A percentile compares a stretch with the other conserved stretches of the same genome.
phyloP scores from a whole-genome alignment of 2,797 vertebrate species.

The Cottoperca gobio region DNA sequence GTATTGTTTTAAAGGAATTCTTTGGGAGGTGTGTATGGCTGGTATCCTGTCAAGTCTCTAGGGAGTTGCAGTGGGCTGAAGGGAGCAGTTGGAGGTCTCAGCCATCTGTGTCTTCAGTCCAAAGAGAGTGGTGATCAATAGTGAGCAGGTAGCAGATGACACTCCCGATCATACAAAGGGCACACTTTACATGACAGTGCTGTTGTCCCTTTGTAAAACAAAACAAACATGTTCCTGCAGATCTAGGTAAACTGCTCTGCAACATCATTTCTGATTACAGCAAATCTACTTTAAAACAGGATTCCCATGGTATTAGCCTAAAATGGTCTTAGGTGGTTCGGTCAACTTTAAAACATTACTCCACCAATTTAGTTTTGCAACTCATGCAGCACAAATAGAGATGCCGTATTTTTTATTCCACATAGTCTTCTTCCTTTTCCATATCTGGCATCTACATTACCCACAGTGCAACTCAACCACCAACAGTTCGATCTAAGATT shows the following conservation, averaged over 20 bases:
- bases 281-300: neutral
- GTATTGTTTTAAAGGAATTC: neutral
- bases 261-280: neutral
- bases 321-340: neutral
- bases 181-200: constrained; percentile 61
- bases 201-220: constrained; percentile 37
- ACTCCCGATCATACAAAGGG: constrained; percentile 61
- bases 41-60: constrained; percentile 20
- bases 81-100: constrained; percentile 61
- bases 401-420: neutral
- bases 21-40: neutral
- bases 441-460: neutral
- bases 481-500: neutral
- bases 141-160: constrained; percentile 75
- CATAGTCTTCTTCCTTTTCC: neutral
- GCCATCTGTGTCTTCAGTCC: constrained; percentile 77
- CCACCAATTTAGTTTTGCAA: neutral
- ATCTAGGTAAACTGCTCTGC: neutral
- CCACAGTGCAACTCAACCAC: neutral
- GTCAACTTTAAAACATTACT: neutral
- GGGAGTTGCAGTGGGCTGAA: constrained; percentile 24
- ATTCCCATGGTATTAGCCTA: neutral
- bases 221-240: constrained; percentile 24
- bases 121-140: constrained; percentile 75
- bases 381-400: neutral